These are phyloP conservation scores for Loris lydekkerianus DNA, from an alignment of 2,797 vertebrate genomes.

Conservation along the genomic window DNA sequence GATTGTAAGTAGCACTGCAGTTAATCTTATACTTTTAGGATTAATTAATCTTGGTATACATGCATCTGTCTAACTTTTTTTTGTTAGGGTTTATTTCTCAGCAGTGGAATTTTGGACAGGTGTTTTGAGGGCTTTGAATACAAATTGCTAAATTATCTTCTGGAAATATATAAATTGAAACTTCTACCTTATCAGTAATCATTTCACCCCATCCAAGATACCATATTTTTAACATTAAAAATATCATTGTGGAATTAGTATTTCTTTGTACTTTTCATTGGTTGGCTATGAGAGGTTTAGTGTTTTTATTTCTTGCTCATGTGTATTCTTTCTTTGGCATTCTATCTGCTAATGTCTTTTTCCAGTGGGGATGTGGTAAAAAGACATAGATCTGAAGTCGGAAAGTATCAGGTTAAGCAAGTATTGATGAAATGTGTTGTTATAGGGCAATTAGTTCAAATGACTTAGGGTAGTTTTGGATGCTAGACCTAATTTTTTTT, in stretches of 20 bases:
- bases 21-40: not conserved
- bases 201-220: not conserved
- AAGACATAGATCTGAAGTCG: not conserved
- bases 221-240: not conserved
- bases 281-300: not conserved
- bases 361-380: not conserved
- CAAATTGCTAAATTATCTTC: not conserved
- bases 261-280: not conserved
- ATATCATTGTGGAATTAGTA: not conserved
- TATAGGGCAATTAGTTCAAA: not conserved
- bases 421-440: not conserved
- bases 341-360: not conserved
- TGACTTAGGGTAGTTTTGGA: not conserved
- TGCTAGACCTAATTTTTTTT: not conserved
- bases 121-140: not conserved
- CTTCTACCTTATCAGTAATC: fast-evolving
- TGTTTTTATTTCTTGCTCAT: not conserved
- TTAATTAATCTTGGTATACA: not conserved
- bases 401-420: not conserved
- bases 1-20: not conserved
- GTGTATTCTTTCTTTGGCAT: not conserved
- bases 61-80: not conserved
- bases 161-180: not conserved
- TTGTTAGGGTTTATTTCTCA: not conserved
- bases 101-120: not conserved